Evolutionary conservation across 2,888 invertebrate genomes (phyloP), one percentile per base, ranked within the genome.

Genomic region (Drosophila testacea): DNA sequence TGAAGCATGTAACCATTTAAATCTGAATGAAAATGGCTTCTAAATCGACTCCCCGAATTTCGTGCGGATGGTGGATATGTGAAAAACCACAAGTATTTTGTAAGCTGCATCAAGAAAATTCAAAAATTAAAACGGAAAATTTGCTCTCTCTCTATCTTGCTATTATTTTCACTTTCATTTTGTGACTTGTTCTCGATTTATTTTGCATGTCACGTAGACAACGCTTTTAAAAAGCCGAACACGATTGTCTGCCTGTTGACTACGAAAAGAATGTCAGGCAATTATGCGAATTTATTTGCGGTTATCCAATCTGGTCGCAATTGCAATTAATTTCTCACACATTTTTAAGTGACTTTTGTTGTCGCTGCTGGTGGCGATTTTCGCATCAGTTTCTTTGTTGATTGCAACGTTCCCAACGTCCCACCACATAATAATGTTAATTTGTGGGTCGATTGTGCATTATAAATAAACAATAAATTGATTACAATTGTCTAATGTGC

Each of bases 241-340:
- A 22, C 22, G 44, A 13, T 46, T 38, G 22, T 9, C 52, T 16
- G 41, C 54, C 41, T 6, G 22, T 38, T 30, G 38, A n/a, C n/a
- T 30, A 7, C 27, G 42, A 32, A 77, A 66, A 67, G 75, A 79
- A 60, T 69, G 68, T 30, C 41, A 46, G 67, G 60, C 62, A 38
- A 77, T 72, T 65, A 60, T 34, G 56, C 46, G 63, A 70, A 73
- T 78, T 82, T 76, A 78, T 82, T 71, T 82, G 83, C 76, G 85
- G 83, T 78, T 73, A 83, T 83, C 74, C 83, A 76, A 76, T 76
- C 85, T 57, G 76, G 68, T 68, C 60, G 68, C 54, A 73, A 69
- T 79, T 73, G 83, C 85, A 83, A 83, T 83, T 83, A 80, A 83
- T 83, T 83, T 78, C 76, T 80, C 80, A 69, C 80, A 76, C 85